These are phyloP conservation scores for Falco concolor DNA, from an alignment of 2,797 vertebrate genomes.

Conservation along the genomic window DNA sequence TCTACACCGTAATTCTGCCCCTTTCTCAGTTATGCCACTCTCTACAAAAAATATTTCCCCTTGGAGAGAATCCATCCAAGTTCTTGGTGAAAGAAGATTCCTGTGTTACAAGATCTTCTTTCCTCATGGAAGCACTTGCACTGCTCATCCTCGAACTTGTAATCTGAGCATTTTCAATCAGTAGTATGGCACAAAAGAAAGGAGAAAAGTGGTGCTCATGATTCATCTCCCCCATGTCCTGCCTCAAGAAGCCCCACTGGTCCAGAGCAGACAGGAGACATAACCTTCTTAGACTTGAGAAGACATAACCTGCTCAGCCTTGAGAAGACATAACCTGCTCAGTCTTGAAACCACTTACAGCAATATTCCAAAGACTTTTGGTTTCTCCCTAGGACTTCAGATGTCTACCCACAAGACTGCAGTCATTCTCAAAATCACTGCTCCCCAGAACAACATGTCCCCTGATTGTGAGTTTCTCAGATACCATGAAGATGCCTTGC, in stretches of 20 bases:
- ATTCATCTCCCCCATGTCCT: background rate
- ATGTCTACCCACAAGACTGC: background rate
- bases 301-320: background rate
- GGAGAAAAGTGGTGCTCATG: background rate
- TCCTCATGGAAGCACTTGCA: background rate
- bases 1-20: background rate
- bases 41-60: background rate
- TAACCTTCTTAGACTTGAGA: background rate
- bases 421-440: background rate
- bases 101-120: background rate
- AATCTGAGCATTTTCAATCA: background rate
- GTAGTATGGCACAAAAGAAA: background rate
- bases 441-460: background rate
- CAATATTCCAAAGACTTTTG: background rate
- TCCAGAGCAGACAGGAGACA: background rate
- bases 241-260: no score
- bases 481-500: background rate
- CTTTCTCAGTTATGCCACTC: background rate
- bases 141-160: rapidly evolving
- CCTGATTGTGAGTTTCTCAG: background rate
- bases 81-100: background rate
- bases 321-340: background rate
- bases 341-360: background rate
- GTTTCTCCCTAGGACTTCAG: background rate
- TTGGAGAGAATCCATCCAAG: background rate